Conservation (phyloP, 2,888 invertebrate species). For the Meghimatium bilineatum region DNA sequence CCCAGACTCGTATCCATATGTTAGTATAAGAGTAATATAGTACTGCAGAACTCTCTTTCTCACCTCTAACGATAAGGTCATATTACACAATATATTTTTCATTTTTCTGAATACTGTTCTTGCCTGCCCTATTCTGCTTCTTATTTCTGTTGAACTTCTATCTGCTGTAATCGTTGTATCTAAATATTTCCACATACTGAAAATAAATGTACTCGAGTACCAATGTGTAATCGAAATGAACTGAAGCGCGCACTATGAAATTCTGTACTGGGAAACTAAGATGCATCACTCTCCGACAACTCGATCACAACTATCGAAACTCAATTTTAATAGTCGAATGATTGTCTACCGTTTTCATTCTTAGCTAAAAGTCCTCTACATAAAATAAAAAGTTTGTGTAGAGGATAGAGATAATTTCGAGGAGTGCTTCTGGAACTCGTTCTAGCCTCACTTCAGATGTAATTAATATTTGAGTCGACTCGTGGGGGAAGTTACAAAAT, state of each 20-base stretch:
- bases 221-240: no score
- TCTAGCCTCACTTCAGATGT: not conserved
- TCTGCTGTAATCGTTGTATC: no score
- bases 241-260: not conserved
- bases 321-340: not conserved
- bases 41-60: no score
- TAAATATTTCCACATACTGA: no score
- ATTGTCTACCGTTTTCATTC: not conserved
- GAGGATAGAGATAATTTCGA: not conserved
- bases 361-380: not conserved
- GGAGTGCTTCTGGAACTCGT: not conserved
- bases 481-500: not conserved
- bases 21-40: no score
- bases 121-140: no score
- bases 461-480: not conserved
- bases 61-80: no score
- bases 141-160: no score
- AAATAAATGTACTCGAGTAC: no score
- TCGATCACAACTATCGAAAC: not conserved
- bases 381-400: not conserved
- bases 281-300: not conserved
- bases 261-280: not conserved
- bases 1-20: no score
- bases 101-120: no score
- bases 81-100: no score